A percentile compares a stretch with the other conserved stretches of the same genome.
Evolutionary conservation across 2,113 vertebrate species (phyloP).

Genomic region (Sardina pilchardus): DNA sequence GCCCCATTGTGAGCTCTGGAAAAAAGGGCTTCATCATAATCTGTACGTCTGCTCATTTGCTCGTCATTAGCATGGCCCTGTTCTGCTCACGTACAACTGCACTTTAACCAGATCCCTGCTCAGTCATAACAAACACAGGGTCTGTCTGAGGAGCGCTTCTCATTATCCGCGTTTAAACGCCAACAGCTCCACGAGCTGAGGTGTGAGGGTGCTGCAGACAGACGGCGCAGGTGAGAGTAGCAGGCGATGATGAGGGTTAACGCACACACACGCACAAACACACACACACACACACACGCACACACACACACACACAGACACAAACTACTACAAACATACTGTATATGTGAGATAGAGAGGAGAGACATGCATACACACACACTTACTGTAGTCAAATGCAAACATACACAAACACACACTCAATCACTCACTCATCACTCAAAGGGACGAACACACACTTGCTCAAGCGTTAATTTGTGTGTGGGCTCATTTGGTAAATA

Average conservation of each 20-base stretch:
- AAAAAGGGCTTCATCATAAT: background rate
- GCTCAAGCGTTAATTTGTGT: background rate
- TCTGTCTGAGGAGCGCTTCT: slow-evolving; percentile 15
- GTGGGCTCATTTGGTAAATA: slow-evolving; percentile 33
- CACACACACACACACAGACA: background rate
- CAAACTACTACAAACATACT: slow-evolving; percentile 16
- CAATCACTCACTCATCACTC: too few species aligned
- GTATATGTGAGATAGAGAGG: slow-evolving; percentile 15
- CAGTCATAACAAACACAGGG: background rate
- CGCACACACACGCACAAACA: background rate
- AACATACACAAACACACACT: background rate
- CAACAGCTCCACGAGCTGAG: slow-evolving; percentile 21
- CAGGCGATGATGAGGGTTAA: background rate
- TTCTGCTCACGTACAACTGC: slow-evolving; percentile 17
- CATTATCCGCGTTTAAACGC: slow-evolving; percentile 18
- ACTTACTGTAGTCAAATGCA: too few species aligned
- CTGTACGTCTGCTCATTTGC: slow-evolving; percentile 9
- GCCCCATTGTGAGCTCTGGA: background rate
- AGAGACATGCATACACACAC: background rate
- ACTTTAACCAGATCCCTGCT: slow-evolving; percentile 24
- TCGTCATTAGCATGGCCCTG: slow-evolving; percentile 27
- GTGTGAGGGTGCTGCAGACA: background rate
- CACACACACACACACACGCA: background rate
- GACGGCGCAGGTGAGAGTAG: slow-evolving; percentile 13
- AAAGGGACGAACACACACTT: too few species aligned